These are phyloP conservation scores for Austrolebias charrua DNA, from an alignment of 2,797 vertebrate species.

Conservation along the genomic window DNA sequence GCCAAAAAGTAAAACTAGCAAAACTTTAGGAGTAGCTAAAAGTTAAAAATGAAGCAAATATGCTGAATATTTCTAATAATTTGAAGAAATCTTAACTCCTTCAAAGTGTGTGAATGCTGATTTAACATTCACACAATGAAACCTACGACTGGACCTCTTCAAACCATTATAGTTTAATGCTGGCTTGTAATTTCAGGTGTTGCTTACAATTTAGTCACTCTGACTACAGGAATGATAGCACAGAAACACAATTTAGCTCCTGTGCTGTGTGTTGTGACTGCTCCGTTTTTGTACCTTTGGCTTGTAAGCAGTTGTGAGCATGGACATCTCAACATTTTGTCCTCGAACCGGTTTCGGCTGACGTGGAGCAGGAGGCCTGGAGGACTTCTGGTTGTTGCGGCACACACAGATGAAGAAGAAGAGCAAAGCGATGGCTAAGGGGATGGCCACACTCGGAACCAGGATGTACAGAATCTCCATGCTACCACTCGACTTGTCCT, in stretches of 20 bases:
- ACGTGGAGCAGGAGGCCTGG: conserved; percentile 84
- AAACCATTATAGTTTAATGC: no score
- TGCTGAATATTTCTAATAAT: no score
- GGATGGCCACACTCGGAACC: conserved; percentile 95
- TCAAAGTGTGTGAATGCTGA: no score
- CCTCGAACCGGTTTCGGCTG: conserved; percentile 93
- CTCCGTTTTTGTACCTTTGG: conserved; percentile 81
- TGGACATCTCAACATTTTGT: conserved; percentile 98
- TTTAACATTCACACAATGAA: no score
- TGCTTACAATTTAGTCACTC: background rate
- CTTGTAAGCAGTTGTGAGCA: conserved; percentile 92
- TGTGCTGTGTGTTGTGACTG: background rate
- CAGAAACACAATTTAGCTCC: no score
- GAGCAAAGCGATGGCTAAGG: conserved; percentile 91
- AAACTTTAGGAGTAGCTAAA: no score
- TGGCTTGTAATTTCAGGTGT: background rate
- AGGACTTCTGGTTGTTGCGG: conserved; percentile 95
- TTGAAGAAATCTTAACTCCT: no score
- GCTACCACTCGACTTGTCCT: conserved; percentile 84
- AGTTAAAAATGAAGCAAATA: no score
- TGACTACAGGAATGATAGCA: no score
- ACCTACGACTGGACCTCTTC: no score
- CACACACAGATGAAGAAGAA: conserved; percentile 99
- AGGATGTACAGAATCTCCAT: conserved; percentile 98
- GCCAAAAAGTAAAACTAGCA: no score